A percentile compares a stretch with the other conserved stretches of the same genome.
phyloP scores from a whole-genome alignment of 2,113 vertebrate species.

The Rhinolophus ferrumequinum region DNA sequence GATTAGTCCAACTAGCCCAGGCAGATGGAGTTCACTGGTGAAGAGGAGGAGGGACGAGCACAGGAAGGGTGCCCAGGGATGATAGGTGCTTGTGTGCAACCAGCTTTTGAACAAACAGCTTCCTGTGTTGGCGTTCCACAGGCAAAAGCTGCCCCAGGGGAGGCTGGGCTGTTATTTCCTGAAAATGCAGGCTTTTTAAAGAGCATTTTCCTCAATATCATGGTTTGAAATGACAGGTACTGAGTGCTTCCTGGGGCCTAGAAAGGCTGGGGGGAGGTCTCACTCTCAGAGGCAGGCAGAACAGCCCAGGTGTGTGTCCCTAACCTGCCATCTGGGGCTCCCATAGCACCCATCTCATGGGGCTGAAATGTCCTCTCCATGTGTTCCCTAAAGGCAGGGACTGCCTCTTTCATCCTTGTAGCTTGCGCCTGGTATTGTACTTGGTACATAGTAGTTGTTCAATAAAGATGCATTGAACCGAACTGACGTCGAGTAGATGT shows the following conservation, averaged over 20 bases:
- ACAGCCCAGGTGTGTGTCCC: neutral
- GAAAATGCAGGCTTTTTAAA: neutral
- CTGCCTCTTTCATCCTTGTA: neutral
- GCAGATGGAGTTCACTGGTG: neutral
- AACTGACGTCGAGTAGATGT: neutral
- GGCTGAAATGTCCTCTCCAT: neutral
- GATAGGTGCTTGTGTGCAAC: neutral
- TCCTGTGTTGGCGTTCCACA: neutral
- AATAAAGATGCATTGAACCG: neutral
- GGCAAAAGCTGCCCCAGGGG: neutral
- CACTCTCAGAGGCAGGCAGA: neutral
- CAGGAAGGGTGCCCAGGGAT: neutral
- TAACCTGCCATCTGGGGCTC: neutral
- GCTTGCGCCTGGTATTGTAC: neutral
- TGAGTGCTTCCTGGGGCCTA: neutral
- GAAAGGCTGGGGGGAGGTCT: accelerated
- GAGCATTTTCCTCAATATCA: neutral
- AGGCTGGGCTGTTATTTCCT: neutral
- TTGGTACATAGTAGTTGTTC: neutral
- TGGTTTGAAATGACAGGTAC: neutral
- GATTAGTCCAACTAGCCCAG: slow-evolving; percentile 67
- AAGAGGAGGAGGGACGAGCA: neutral
- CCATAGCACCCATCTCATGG: neutral
- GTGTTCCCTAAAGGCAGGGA: neutral
- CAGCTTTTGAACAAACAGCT: neutral